A percentile compares a stretch with the other conserved stretches of the same genome.
phyloP scores from a whole-genome alignment of 2,113 vertebrate genomes.

The Nycticebus coucang region DNA sequence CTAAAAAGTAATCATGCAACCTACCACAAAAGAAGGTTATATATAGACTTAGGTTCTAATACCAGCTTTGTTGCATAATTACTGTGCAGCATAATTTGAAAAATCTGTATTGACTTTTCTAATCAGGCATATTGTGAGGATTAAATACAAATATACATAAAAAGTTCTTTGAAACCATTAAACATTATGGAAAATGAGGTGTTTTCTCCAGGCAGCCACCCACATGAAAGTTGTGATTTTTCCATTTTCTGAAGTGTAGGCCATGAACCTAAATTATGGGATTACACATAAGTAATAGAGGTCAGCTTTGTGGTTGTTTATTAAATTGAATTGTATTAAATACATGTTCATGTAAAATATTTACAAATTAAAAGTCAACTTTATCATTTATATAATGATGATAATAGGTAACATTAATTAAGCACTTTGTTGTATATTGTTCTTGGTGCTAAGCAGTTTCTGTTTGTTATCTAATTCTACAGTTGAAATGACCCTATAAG shows the following conservation, averaged over 20 bases:
- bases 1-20: slow-evolving; percentile 33
- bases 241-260: background rate
- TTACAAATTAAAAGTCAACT: background rate
- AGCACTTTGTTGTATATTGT: background rate
- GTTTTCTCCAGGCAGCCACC: background rate
- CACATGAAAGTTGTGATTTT: background rate
- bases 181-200: background rate
- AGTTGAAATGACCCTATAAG: background rate
- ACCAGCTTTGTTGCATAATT: background rate
- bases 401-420: background rate
- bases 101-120: background rate
- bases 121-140: background rate
- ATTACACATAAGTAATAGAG: background rate
- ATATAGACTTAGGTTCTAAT: background rate
- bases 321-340: no score
- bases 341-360: background rate
- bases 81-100: background rate
- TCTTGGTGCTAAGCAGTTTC: background rate
- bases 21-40: background rate
- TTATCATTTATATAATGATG: background rate
- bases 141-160: background rate
- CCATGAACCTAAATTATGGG: background rate
- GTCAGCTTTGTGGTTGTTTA: no score
- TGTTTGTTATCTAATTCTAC: background rate
- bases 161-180: background rate